Conservation (phyloP, 2,888 invertebrate species). For the Rhagium mordax region DNA sequence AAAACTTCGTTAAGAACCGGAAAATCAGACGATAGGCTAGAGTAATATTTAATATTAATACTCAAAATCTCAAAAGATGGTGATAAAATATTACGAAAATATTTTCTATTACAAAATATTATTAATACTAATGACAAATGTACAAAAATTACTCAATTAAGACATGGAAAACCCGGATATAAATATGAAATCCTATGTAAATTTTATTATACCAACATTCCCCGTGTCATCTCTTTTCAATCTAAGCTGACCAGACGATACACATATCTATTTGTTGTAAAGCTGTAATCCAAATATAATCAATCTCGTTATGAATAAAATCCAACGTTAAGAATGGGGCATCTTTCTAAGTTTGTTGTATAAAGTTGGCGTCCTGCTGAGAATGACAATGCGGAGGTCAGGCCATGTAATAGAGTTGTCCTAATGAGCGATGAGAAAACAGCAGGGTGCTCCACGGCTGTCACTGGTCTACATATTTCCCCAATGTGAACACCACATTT, state of each 20-base stretch:
- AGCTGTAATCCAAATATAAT: conserved; percentile 43
- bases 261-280: conserved; percentile 35
- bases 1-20: too few species aligned
- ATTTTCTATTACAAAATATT: too few species aligned
- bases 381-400: conserved; percentile 61
- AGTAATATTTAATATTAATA: too few species aligned
- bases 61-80: too few species aligned
- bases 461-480: conserved; percentile 50
- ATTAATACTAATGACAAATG: too few species aligned
- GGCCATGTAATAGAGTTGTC: conserved; percentile 64
- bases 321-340: conserved; percentile 33
- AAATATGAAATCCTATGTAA: neutral
- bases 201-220: neutral
- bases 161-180: neutral
- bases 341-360: conserved; percentile 42
- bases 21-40: too few species aligned
- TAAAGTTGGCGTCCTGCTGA: conserved; percentile 54
- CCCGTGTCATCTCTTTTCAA: neutral
- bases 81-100: too few species aligned
- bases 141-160: too few species aligned
- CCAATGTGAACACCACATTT: conserved; percentile 39
- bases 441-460: conserved; percentile 56
- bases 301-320: conserved; percentile 43
- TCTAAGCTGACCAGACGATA: conserved; percentile 1
- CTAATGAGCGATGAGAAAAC: conserved; percentile 63